Percentiles rank a stretch among this genome's conserved stretches.
phyloP scores from a whole-genome alignment of 1,140 invertebrate genomes.

The Hylaeus anthracinus region DNA sequence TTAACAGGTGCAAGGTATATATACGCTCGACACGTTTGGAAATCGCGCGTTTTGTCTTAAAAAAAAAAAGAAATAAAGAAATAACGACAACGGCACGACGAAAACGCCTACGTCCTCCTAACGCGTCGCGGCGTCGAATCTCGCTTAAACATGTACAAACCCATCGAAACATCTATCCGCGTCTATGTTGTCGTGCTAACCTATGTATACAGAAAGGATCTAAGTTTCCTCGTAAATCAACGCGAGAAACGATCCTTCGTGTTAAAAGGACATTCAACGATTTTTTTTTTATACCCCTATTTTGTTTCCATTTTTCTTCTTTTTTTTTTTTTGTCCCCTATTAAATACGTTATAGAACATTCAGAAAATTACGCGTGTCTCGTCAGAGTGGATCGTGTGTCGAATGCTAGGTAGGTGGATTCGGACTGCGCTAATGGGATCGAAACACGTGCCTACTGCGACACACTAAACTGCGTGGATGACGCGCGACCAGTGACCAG shows the following conservation, averaged over 20 bases:
- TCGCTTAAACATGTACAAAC: neutral
- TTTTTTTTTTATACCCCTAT: neutral
- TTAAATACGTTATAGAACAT: constrained; percentile 7
- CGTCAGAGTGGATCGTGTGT: constrained; percentile 2
- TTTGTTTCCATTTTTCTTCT: neutral
- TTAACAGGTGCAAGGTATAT: neutral
- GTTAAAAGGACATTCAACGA: constrained; percentile 1
- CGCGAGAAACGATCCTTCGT: neutral
- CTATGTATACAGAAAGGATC: neutral
- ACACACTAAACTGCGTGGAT: neutral
- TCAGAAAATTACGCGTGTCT: constrained; percentile 6
- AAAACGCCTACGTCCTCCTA: constrained; percentile 3
- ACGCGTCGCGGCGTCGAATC: neutral
- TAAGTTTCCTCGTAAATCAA: constrained; percentile 4
- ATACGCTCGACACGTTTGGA: neutral
- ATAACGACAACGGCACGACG: too few relatives aligned
- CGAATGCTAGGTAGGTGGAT: constrained; percentile 9
- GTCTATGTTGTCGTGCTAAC: neutral
- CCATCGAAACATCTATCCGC: constrained; percentile 19
- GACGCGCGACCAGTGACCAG: neutral
- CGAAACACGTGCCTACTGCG: constrained; percentile 20
- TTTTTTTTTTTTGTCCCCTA: too few relatives aligned
- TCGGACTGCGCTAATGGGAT: constrained; percentile 6
- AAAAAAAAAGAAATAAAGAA: neutral
- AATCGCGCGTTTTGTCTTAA: neutral